Evolutionary conservation across 2,113 vertebrate genomes (phyloP), one percentile per base, ranked within the genome.

Genomic region (Lepisosteus oculatus): DNA sequence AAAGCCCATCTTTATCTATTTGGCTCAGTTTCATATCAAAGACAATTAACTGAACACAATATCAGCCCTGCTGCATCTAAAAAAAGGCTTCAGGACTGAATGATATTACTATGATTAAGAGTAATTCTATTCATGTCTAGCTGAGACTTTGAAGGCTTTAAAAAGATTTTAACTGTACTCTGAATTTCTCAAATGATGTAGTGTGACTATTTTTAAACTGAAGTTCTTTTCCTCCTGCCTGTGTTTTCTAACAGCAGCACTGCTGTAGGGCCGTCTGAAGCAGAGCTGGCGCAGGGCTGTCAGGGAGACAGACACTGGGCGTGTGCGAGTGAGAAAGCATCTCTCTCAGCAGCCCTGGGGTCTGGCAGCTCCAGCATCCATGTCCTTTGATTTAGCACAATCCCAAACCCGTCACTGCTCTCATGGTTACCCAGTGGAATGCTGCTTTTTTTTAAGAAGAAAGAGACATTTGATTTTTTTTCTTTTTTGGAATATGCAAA

Each of bases 81-180:
- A 55, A 54, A 44, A 29, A 29, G 17, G 65, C 76, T 77, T 77
- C 80, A 29, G 76, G 81, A 81, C 70, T 56, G 59, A 69, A 78
- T 72, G 77, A 78, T 79, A 75, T 79, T 65, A 55, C 63, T 15
- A 67, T 69, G 78, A 76, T 80, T 77, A 76, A 70, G 71, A 79
- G 72, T 79, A 77, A 82, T 77, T 78, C 67, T 61, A 44, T 68
- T 12, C 44, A 59, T 69, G 73, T 62, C 67, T 71, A 79, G 43
- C n/a, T 55, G 47, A 12, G 71, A 72, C 71, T 84, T 81, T 74
- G 71, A 83, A 78, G 72, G 75, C 73, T 76, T 74, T 56, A 81
- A 80, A 80, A 69, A 17, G 73, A 62, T 74, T 83, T 83, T 88
- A 84, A 86, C 83, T 82, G 74, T 75, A 29, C 61, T 55, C 76